These are phyloP conservation scores for Leptodactylus fallax DNA, from an alignment of 2,797 vertebrate genomes.

Conservation along the genomic window DNA sequence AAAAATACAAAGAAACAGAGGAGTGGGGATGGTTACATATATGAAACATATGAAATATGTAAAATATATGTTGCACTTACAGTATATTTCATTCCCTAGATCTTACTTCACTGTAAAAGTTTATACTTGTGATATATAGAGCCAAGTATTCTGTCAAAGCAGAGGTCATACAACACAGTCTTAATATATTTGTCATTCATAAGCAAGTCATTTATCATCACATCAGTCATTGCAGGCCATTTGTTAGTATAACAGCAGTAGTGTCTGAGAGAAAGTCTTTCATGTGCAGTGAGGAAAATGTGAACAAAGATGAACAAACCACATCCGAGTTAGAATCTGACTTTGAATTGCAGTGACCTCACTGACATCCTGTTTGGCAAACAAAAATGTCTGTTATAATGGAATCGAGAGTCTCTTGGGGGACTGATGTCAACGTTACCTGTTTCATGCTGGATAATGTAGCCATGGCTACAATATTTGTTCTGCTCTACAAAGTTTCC, in stretches of 20 bases:
- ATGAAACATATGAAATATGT: background rate
- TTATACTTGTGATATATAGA: constrained; percentile 1
- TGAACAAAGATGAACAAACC: constrained; percentile 55
- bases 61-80: background rate
- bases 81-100: background rate
- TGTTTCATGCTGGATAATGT: constrained; percentile 55
- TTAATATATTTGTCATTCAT: constrained; percentile 19
- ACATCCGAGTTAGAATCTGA: constrained; percentile 49
- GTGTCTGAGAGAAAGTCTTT: constrained; percentile 46
- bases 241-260: constrained; percentile 51
- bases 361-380: constrained; percentile 59
- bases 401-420: constrained; percentile 35
- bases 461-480: constrained; percentile 51
- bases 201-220: constrained; percentile 45
- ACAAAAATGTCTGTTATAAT: constrained; percentile 57
- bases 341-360: constrained; percentile 55
- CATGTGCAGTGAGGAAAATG: constrained; percentile 49
- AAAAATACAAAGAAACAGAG: background rate
- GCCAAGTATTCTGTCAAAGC: background rate
- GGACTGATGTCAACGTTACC: constrained; percentile 57
- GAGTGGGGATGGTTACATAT: too few relatives aligned
- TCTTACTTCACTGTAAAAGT: background rate
- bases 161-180: background rate
- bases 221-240: constrained; percentile 26
- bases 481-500: constrained; percentile 38